phyloP scores from a whole-genome alignment of 2,888 invertebrate species.

The Patella caerulea region DNA sequence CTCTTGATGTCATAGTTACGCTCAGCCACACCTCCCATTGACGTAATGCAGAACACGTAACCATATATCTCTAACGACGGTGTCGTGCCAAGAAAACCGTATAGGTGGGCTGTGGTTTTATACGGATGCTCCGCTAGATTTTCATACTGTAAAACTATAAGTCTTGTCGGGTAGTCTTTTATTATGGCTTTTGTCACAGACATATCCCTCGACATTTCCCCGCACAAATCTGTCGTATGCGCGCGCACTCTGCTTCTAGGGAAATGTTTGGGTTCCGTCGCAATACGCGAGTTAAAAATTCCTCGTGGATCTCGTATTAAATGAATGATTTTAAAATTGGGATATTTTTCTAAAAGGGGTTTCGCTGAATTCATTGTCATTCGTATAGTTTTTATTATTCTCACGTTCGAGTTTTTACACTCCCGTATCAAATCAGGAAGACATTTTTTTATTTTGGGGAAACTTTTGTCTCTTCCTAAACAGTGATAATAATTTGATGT shows the following conservation, averaged over 20 bases:
- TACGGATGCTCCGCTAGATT: not conserved
- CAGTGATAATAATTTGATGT: not conserved
- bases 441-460: not conserved
- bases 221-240: not conserved
- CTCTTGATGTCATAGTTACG: not conserved
- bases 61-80: not conserved
- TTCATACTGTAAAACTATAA: not conserved
- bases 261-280: not conserved
- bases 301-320: slow-evolving; percentile 28
- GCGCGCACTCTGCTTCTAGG: not conserved
- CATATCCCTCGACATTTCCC: not conserved
- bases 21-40: not conserved
- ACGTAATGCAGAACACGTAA: not conserved
- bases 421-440: slow-evolving; percentile 9
- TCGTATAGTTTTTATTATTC: slow-evolving; percentile 26
- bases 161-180: not conserved
- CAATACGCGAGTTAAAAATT: slow-evolving; percentile 19
- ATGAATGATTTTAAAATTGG: slow-evolving; percentile 25
- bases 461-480: not conserved
- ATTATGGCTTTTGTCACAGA: not conserved
- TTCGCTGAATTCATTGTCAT: slow-evolving; percentile 5
- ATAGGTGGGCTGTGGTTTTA: not conserved
- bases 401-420: slow-evolving; percentile 13
- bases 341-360: slow-evolving; percentile 1
- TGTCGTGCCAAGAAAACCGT: not conserved